Evolutionary conservation across 2,797 vertebrate genomes (phyloP).

Genomic region (Chlorospingus flavigularis): DNA sequence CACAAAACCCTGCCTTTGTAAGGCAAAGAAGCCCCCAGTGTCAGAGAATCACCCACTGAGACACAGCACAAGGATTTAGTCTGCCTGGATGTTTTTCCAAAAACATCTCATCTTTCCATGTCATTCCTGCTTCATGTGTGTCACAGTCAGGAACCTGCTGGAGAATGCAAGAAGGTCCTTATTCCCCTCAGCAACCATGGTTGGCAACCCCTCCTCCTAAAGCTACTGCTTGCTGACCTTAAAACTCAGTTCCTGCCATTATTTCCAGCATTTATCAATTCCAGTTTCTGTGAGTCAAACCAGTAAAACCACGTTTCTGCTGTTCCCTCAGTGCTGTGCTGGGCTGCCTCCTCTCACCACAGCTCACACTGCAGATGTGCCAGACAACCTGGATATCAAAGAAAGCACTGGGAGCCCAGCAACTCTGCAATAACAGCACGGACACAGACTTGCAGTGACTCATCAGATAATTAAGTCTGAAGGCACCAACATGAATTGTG

Average conservation of each 20-base stretch:
- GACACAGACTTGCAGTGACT: neutral
- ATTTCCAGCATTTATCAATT: neutral
- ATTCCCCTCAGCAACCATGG: fast-evolving
- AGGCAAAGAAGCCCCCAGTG: neutral
- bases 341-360: neutral
- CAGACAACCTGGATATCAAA: neutral
- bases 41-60: neutral
- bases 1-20: neutral
- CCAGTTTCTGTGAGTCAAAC: neutral
- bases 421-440: neutral
- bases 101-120: fast-evolving
- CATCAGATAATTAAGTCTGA: neutral
- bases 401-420: neutral
- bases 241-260: neutral
- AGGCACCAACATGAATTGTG: fast-evolving
- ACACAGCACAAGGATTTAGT: fast-evolving
- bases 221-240: neutral
- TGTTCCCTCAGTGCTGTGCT: fast-evolving
- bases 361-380: neutral
- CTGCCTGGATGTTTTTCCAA: neutral
- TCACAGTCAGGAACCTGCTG: fast-evolving
- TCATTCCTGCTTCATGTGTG: fast-evolving
- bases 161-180: fast-evolving
- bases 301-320: fast-evolving
- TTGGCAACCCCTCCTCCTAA: neutral